A percentile compares a stretch with the other conserved stretches of the same genome.
phyloP scores from a whole-genome alignment of 1,140 invertebrate species.

The Phenacoccus solenopsis region DNA sequence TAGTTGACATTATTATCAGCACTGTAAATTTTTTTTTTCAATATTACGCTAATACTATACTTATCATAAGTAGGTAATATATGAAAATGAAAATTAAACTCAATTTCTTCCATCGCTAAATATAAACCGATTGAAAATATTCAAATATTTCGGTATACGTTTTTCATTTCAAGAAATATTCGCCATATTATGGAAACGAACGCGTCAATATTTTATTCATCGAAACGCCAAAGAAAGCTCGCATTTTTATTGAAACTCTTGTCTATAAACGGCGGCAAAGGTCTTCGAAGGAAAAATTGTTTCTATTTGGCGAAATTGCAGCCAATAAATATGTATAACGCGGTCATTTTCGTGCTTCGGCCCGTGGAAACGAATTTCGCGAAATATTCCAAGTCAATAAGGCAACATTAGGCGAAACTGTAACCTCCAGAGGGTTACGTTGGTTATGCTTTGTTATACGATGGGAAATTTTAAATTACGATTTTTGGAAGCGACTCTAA shows the following conservation, averaged over 20 bases:
- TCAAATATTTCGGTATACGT: too few relatives aligned
- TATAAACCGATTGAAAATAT: neutral
- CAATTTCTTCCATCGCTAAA: too few relatives aligned
- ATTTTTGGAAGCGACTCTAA: too few relatives aligned
- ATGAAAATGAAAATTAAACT: too few relatives aligned
- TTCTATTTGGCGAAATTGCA: neutral
- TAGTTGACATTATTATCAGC: too few relatives aligned
- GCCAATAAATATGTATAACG: neutral
- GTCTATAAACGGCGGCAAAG: neutral
- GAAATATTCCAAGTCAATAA: neutral
- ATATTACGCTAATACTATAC: neutral
- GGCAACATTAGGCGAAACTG: neutral
- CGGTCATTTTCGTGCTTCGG: neutral
- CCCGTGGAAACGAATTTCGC: neutral
- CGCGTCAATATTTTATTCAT: neutral
- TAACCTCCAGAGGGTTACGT: too few relatives aligned
- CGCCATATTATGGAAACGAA: too few relatives aligned
- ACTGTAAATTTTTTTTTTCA: neutral
- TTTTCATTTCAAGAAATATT: neutral
- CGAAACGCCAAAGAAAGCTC: neutral
- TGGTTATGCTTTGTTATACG: too few relatives aligned
- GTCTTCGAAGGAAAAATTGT: neutral
- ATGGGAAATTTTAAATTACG: too few relatives aligned
- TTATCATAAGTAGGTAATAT: neutral
- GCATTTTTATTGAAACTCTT: too few relatives aligned